These are phyloP conservation scores for Coenonympha arcania DNA, from an alignment of 2,888 invertebrate genomes.

Conservation along the genomic window DNA sequence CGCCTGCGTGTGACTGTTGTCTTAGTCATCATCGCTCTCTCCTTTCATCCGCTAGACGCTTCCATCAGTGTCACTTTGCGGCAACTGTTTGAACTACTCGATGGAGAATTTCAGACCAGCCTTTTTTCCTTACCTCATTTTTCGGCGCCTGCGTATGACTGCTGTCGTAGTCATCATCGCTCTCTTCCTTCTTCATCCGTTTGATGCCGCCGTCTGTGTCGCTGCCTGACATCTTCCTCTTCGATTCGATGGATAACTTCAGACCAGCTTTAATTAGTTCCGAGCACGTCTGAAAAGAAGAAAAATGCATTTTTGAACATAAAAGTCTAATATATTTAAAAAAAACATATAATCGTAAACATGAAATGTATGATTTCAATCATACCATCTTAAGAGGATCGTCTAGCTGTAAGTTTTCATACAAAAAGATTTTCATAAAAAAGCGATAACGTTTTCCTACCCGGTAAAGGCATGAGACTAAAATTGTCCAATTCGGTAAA, in stretches of 20 bases:
- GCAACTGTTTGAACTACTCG: too few relatives aligned
- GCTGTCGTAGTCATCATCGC: slow-evolving; percentile 76
- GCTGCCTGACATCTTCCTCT: slow-evolving; percentile 83
- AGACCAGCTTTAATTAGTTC: slow-evolving; percentile 93
- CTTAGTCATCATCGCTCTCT: slow-evolving; percentile 78
- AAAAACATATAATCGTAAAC: too few relatives aligned
- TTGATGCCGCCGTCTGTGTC: slow-evolving; percentile 68
- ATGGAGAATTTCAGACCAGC: too few relatives aligned
- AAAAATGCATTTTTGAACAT: background rate
- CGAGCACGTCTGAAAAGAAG: slow-evolving; percentile 81
- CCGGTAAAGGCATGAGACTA: too few relatives aligned
- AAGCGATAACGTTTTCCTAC: too few relatives aligned
- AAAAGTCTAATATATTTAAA: too few relatives aligned
- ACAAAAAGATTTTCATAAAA: too few relatives aligned
- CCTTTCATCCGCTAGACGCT: slow-evolving; percentile 69
- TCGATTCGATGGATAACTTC: slow-evolving; percentile 91
- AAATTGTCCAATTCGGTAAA: too few relatives aligned
- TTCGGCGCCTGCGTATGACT: slow-evolving; percentile 70
- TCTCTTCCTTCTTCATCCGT: slow-evolving; percentile 74
- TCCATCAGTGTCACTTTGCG: slow-evolving; percentile 72
- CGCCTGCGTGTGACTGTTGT: slow-evolving; percentile 70
- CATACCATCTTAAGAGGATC: too few relatives aligned
- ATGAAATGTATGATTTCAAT: too few relatives aligned
- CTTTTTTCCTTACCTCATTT: slow-evolving; percentile 61
- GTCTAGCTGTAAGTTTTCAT: too few relatives aligned